These are phyloP conservation scores for Eupeodes luniger DNA, from an alignment of 2,888 invertebrate species.

Conservation along the genomic window DNA sequence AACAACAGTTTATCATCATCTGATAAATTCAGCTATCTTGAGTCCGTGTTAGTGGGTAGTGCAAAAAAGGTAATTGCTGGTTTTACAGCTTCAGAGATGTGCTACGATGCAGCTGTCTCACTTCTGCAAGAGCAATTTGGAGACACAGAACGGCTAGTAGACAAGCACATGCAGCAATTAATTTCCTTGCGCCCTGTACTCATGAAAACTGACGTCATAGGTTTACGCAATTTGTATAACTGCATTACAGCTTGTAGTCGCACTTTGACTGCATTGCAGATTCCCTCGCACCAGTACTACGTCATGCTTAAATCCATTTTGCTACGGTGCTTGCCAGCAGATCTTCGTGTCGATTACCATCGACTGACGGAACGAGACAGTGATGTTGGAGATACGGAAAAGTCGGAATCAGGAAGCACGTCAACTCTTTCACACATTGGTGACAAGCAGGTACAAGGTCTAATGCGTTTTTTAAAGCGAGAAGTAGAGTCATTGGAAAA, in stretches of 20 bases:
- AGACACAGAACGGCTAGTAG: too few species aligned
- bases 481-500: too few species aligned
- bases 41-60: conserved; percentile 47
- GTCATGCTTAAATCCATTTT: conserved; percentile 32
- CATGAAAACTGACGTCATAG: background rate
- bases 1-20: conserved; percentile 29
- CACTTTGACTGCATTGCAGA: conserved; percentile 18
- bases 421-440: too few species aligned
- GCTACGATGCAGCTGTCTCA: conserved; percentile 54
- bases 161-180: conserved; percentile 15
- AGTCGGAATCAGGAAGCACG: too few species aligned
- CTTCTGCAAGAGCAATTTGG: conserved; percentile 14
- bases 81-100: conserved; percentile 29
- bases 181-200: conserved; percentile 8
- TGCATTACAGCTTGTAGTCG: background rate
- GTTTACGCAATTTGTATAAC: conserved; percentile 23
- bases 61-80: conserved; percentile 45
- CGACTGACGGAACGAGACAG: background rate
- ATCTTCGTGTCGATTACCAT: background rate
- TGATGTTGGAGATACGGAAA: too few species aligned
- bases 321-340: conserved; percentile 1
- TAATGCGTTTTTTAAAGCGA: too few species aligned
- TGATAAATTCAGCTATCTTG: conserved; percentile 58
- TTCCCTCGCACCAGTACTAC: conserved; percentile 7
- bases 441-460: too few species aligned